Conservation (phyloP, 2,113 vertebrate species). For the Brachionichthys hirsutus region DNA sequence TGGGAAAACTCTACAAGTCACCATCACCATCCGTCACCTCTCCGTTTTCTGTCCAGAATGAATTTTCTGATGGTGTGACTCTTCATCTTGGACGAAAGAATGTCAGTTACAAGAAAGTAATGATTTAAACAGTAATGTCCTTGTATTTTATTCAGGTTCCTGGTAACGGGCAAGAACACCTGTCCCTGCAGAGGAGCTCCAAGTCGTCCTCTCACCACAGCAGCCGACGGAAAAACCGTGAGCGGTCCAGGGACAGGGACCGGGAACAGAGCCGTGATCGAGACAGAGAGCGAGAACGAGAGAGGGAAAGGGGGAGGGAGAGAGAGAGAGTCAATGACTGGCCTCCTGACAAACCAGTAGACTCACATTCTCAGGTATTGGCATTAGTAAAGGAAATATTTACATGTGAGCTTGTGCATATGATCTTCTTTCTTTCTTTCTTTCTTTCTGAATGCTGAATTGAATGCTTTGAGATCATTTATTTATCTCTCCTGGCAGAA, state of each 20-base stretch:
- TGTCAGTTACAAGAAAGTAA: neutral
- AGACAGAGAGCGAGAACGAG: conserved; percentile 72
- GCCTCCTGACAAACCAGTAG: conserved; percentile 89
- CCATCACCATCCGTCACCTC: conserved; percentile 27
- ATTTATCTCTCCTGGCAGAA: conserved; percentile 76
- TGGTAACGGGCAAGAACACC: conserved; percentile 88
- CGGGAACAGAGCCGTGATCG: conserved; percentile 68
- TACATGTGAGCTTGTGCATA: too few relatives aligned
- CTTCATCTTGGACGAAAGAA: neutral
- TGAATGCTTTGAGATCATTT: neutral
- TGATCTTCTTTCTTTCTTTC: too few relatives aligned
- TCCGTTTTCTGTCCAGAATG: conserved; percentile 21
- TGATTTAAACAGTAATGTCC: neutral
- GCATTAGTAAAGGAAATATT: too few relatives aligned
- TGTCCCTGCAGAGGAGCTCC: conserved; percentile 90
- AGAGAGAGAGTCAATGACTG: conserved; percentile 82
- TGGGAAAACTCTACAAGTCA: neutral
- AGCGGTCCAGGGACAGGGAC: conserved; percentile 75
- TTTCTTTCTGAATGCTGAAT: too few relatives aligned
- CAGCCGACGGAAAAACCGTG: conserved; percentile 84
- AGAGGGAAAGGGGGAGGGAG: conserved; percentile 69
- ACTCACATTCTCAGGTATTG: conserved; percentile 89
- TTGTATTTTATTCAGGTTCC: conserved; percentile 79
- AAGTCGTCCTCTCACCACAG: conserved; percentile 91
- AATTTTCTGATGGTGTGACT: conserved; percentile 2